Evolutionary conservation across 1,140 invertebrate genomes (phyloP).

Genomic region (Drosophila micromelanica): DNA sequence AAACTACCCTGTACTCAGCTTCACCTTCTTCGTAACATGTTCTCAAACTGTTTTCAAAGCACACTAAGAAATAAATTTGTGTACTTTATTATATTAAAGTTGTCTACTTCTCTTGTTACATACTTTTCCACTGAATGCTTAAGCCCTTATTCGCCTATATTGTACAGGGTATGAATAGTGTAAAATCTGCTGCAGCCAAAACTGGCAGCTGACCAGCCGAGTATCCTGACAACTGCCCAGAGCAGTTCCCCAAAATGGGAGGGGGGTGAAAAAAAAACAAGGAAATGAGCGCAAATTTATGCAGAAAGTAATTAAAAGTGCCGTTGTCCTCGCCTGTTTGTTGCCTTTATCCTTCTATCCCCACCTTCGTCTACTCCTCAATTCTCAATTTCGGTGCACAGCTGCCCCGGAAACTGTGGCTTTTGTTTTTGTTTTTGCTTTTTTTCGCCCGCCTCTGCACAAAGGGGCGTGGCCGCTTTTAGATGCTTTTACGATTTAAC

Average conservation of each 20-base stretch:
- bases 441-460: not conserved
- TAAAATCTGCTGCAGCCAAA: constrained; percentile 11
- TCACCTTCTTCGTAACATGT: too few relatives aligned
- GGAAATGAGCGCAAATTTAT: constrained; percentile 77
- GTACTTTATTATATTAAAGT: too few relatives aligned
- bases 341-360: not conserved
- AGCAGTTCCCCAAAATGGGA: not conserved
- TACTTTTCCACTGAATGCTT: too few relatives aligned
- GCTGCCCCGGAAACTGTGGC: not conserved
- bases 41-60: too few relatives aligned
- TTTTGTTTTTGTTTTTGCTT: constrained; percentile 9
- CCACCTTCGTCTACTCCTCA: not conserved
- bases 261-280: constrained; percentile 15
- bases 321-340: constrained; percentile 58
- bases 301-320: constrained; percentile 79
- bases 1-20: too few relatives aligned
- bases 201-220: constrained; percentile 1
- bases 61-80: too few relatives aligned
- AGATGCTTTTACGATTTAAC: constrained; percentile 68
- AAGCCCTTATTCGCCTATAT: too few relatives aligned
- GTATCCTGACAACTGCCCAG: constrained; percentile 14
- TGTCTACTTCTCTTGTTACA: too few relatives aligned
- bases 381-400: too few relatives aligned
- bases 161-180: too few relatives aligned
- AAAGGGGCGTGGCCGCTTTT: constrained; percentile 41